phyloP scores from a whole-genome alignment of 2,888 invertebrate genomes.

The Phengaris alcon region DNA sequence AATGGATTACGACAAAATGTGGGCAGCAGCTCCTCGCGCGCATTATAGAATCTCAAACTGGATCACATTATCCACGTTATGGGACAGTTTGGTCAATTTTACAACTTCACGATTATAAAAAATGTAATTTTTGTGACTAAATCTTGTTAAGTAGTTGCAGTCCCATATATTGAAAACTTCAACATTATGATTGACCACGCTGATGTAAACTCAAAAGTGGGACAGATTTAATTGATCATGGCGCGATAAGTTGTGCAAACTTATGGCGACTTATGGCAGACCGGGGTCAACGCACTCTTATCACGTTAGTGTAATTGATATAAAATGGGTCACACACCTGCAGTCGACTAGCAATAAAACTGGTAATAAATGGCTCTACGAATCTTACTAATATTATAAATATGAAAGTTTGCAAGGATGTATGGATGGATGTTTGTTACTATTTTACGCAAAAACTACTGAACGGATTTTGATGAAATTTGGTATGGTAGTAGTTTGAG shows the following conservation, averaged over 20 bases:
- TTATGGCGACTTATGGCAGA: background rate
- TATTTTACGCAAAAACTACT: no score
- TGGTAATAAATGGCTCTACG: no score
- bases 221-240: constrained; percentile 5
- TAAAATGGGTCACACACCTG: constrained; percentile 12
- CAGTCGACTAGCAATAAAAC: background rate
- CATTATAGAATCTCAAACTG: background rate
- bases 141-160: no score
- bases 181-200: no score
- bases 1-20: no score
- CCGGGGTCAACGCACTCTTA: constrained; percentile 26
- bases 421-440: no score
- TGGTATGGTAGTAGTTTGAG: no score
- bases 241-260: background rate
- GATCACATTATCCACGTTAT: background rate
- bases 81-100: background rate
- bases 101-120: background rate
- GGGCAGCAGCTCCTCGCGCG: background rate
- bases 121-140: no score
- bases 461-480: no score
- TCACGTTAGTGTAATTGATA: constrained; percentile 9
- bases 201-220: background rate
- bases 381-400: no score
- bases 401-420: no score
- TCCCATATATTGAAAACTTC: no score